phyloP scores from a whole-genome alignment of 1,140 invertebrate genomes.

The Reticulitermes speratus region DNA sequence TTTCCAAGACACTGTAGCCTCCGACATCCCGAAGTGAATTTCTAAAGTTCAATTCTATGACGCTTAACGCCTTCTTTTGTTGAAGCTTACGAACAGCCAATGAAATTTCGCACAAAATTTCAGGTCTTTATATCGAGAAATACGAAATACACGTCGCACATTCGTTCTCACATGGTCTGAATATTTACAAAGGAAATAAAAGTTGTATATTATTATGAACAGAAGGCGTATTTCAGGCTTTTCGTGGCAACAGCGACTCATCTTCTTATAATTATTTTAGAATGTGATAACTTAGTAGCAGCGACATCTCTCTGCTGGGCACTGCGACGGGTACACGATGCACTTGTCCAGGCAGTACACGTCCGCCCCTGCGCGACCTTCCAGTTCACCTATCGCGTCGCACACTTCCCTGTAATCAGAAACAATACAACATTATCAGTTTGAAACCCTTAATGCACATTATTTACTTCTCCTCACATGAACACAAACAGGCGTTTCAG shows the following conservation, averaged over 20 bases:
- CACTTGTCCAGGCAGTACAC: conserved; percentile 82
- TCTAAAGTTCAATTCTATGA: no score
- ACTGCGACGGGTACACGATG: conserved; percentile 68
- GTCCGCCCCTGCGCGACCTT: conserved; percentile 68
- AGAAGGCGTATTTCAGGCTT: background rate
- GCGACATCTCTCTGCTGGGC: conserved; percentile 67
- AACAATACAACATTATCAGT: conserved; percentile 1
- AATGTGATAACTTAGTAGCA: conserved; percentile 54
- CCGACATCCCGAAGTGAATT: no score
- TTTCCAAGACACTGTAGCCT: no score
- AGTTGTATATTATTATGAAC: background rate
- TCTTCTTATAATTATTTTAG: background rate
- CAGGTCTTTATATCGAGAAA: background rate
- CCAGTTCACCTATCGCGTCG: conserved; percentile 73
- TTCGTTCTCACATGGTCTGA: background rate
- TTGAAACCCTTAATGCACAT: background rate
- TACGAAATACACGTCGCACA: background rate
- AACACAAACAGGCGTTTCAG: background rate
- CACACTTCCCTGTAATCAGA: conserved; percentile 66
- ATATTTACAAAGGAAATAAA: background rate
- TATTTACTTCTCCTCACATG: background rate
- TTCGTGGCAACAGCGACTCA: background rate
- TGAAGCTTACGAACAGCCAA: no score
- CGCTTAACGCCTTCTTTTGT: no score
- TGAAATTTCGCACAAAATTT: background rate